Base-by-base conservation (phyloP, 2,888 invertebrate genomes). In the Phyllotreta cruciferae region DNA sequence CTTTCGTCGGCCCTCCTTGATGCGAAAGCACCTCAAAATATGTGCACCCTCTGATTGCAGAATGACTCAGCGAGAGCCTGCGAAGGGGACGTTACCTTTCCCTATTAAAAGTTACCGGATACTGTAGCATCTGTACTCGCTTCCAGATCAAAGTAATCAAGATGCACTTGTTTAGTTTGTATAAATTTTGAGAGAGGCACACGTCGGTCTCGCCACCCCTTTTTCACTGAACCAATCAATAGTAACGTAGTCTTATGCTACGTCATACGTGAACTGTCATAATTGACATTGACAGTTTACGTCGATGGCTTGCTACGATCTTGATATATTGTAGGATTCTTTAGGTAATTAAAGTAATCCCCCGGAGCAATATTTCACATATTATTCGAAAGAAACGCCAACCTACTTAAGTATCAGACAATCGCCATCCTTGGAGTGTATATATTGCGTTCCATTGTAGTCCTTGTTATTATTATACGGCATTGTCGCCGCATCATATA, bases 111-210 rank as follows among this genome's bases (percentile, higher is more conserved):
- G 80, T 79, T 78, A 79, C 79, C 79, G 79, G 80, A 80, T 80
- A 77, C 79, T 75, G 75, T 77, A 79, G 79, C 80, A 80, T 80
- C 80, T 81, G 80, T 76, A 78, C 76, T 70, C 73, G 75, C 73
- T 73, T 75, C 72, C 74, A 78, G 80, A 80, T 80, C 80, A 81
- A 80, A 80, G 80, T 75, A 81, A 81, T 80, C 81, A 80, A 80
- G 79, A 79, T 78, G 79, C 80, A 80, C 80, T 80, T 81, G 80
- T 80, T 80, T 77, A 76, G 77, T 76, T 77, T 74, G 70, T 73
- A 39, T 64, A 71, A 68, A 73, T 73, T 74, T 73, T 73, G 67
- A 63, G 66, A 64, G 54, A 67, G 66, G 70, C 69, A 62, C 60
- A 44, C 65, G 65, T 60, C 42, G 11, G 50, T 49, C 47, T 36